These are phyloP conservation scores for Lasiurus borealis DNA, from an alignment of 2,113 vertebrate species.

Conservation along the genomic window DNA sequence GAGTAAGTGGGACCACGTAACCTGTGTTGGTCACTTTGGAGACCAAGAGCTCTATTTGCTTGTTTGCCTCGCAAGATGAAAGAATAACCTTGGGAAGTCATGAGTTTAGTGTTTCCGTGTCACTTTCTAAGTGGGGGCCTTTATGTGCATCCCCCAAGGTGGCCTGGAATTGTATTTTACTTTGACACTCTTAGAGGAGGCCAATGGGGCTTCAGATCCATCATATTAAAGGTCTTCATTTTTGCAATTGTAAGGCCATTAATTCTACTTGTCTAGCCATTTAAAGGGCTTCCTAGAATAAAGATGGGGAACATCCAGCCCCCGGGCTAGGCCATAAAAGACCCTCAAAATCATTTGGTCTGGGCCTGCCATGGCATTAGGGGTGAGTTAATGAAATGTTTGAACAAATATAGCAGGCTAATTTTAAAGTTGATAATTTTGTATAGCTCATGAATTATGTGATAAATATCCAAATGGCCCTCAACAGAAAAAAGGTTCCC, in stretches of 20 bases:
- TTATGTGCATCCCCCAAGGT: background rate
- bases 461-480: too few species aligned
- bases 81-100: background rate
- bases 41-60: background rate
- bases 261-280: background rate
- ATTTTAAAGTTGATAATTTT: too few species aligned
- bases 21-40: background rate
- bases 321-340: too few species aligned
- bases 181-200: background rate
- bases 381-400: too few species aligned
- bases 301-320: too few species aligned
- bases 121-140: background rate
- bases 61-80: background rate
- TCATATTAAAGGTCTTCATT: background rate
- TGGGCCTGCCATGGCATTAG: too few species aligned
- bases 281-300: background rate
- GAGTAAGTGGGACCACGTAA: conserved; percentile 89
- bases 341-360: too few species aligned
- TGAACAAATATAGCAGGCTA: too few species aligned
- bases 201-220: background rate
- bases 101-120: background rate
- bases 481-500: too few species aligned
- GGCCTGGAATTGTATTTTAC: background rate
- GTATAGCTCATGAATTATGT: too few species aligned
- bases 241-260: background rate